Evolutionary conservation across 1,140 invertebrate species (phyloP).

Genomic region (Spodoptera litura): DNA sequence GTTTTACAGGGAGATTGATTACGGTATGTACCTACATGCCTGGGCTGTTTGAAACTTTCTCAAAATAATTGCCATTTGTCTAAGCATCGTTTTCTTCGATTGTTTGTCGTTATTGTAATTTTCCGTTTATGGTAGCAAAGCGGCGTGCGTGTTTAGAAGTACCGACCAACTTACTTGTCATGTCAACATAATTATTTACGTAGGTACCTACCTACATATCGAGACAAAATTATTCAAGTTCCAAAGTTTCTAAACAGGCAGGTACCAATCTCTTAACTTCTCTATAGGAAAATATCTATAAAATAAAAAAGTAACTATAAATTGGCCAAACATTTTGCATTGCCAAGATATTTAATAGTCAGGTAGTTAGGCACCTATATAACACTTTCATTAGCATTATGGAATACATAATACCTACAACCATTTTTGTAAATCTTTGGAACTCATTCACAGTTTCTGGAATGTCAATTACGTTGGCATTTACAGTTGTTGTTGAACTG

Average conservation of each 20-base stretch:
- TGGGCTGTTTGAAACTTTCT: slow-evolving; percentile 34
- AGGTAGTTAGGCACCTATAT: neutral
- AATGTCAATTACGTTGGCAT: slow-evolving; percentile 35
- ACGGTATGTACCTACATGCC: neutral
- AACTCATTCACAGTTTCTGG: slow-evolving; percentile 23
- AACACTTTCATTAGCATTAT: neutral
- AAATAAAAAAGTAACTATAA: no score
- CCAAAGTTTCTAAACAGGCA: neutral
- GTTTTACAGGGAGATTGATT: slow-evolving; percentile 31
- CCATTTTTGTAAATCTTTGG: slow-evolving; percentile 17
- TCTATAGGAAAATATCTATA: no score
- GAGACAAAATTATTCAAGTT: neutral
- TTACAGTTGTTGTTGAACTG: neutral
- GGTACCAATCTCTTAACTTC: no score
- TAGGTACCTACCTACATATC: neutral
- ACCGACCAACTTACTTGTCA: no score
- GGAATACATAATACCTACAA: neutral
- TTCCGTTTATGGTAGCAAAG: neutral
- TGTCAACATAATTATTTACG: neutral
- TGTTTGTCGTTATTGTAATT: neutral
- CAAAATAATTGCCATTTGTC: slow-evolving; percentile 36
- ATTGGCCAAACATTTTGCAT: neutral
- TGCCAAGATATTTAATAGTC: slow-evolving; percentile 7
- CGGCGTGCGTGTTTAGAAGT: no score
- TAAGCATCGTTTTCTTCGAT: slow-evolving; percentile 7